These are phyloP conservation scores for Psix sp. DNA, from an alignment of 1,140 invertebrate genomes.

Conservation along the genomic window DNA sequence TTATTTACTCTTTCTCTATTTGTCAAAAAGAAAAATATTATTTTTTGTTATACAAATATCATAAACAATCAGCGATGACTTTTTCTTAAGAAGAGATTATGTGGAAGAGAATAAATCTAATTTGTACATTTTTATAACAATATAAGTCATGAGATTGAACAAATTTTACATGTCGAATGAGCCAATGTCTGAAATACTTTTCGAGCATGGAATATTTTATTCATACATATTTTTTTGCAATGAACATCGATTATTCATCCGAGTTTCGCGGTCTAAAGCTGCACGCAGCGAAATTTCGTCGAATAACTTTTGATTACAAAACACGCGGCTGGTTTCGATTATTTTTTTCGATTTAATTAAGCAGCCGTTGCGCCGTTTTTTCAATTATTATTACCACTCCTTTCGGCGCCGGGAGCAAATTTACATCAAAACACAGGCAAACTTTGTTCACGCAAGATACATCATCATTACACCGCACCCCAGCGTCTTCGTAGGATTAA, in stretches of 20 bases:
- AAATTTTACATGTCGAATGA: background rate
- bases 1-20: too few relatives aligned
- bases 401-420: background rate
- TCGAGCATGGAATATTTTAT: constrained; percentile 3
- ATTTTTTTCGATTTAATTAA: constrained; percentile 11
- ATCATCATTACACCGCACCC: constrained; percentile 18
- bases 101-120: too few relatives aligned
- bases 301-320: constrained; percentile 8
- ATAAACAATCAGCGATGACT: too few relatives aligned
- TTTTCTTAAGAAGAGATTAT: too few relatives aligned
- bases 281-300: constrained; percentile 3
- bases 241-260: constrained; percentile 8
- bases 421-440: constrained; percentile 13
- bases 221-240: background rate
- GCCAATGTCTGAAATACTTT: background rate
- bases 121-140: too few relatives aligned
- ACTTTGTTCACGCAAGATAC: constrained; percentile 14
- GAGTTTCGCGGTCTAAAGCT: constrained; percentile 3
- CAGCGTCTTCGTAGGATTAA: constrained; percentile 15
- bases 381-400: constrained; percentile 10
- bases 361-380: background rate
- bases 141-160: background rate
- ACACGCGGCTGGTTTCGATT: background rate
- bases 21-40: too few relatives aligned
- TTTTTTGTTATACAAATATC: too few relatives aligned